phyloP scores from a whole-genome alignment of 2,888 invertebrate species.

The Lypha dubia region DNA sequence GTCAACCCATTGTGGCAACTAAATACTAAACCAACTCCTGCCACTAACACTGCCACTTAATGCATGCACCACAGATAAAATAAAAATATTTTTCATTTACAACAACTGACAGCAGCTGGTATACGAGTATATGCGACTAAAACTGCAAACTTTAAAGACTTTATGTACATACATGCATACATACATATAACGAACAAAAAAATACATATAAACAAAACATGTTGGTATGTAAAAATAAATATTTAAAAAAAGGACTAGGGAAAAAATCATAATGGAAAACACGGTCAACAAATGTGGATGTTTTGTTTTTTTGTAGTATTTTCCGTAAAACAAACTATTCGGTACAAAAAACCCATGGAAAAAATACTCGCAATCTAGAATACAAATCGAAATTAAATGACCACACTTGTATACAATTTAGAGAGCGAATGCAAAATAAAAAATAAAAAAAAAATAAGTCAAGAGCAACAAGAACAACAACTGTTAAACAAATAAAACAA shows the following conservation, averaged over 20 bases:
- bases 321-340: constrained; percentile 26
- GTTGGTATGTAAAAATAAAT: constrained; percentile 42
- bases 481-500: constrained; percentile 48
- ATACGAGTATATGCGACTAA: constrained; percentile 50
- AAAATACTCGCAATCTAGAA: constrained; percentile 77
- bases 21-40: constrained; percentile 33
- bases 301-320: constrained; percentile 53
- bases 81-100: constrained; percentile 22
- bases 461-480: constrained; percentile 24
- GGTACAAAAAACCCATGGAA: constrained; percentile 42
- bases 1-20: constrained; percentile 51
- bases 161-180: too few relatives aligned
- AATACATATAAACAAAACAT: constrained; percentile 8
- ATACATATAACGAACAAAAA: too few relatives aligned
- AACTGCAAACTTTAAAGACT: constrained; percentile 41
- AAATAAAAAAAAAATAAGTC: too few relatives aligned
- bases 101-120: constrained; percentile 53
- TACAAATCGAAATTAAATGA: constrained; percentile 82
- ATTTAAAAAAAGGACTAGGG: constrained; percentile 23
- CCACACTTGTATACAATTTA: constrained; percentile 79
- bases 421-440: constrained; percentile 70
- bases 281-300: constrained; percentile 68
- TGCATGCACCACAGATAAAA: constrained; percentile 41
- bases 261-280: constrained; percentile 66
- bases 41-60: constrained; percentile 7